phyloP scores from a whole-genome alignment of 92 coral and sea anemone species.

The Siderastrea radians region DNA sequence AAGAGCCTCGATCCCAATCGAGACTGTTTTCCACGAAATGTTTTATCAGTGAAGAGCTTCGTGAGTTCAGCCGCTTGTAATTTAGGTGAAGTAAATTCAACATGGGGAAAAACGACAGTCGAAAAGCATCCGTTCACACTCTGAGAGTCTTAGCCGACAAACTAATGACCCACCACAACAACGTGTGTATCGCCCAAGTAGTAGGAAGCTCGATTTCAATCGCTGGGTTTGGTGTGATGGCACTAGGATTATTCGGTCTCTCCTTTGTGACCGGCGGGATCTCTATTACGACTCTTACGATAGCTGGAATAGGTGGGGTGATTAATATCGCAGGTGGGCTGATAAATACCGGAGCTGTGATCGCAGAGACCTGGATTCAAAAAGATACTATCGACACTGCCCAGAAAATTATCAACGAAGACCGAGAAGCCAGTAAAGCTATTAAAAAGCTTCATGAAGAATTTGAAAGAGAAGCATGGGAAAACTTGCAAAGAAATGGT shows the following conservation, averaged over 20 bases:
- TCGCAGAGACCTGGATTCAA: not conserved
- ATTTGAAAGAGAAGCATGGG: not conserved
- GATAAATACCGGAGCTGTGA: constrained; percentile 26
- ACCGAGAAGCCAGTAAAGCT: constrained; percentile 9
- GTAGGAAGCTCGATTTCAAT: constrained; percentile 28
- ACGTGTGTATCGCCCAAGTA: constrained; percentile 17
- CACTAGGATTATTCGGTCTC: constrained; percentile 21
- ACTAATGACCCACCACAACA: constrained; percentile 28
- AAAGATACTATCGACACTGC: not conserved
- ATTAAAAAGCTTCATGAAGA: not conserved
- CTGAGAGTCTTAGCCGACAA: constrained; percentile 25
- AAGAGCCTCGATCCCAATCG: not conserved
- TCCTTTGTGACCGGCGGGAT: constrained; percentile 25
- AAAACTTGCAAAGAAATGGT: not conserved
- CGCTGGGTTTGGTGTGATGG: not conserved
- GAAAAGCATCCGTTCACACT: constrained; percentile 13
- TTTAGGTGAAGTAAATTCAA: too few relatives aligned
- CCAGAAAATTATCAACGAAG: constrained; percentile 27
- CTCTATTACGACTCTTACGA: not conserved
- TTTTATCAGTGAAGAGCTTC: not conserved
- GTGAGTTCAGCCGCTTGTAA: too few relatives aligned
- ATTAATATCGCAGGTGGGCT: constrained; percentile 39
- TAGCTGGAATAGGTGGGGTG: constrained; percentile 39
- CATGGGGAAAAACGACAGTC: too few relatives aligned
- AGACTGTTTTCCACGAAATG: not conserved